Base-by-base conservation (phyloP, 30 jellyfish, hydroid and myxozoan species). In the Nemopilema nomurai region DNA sequence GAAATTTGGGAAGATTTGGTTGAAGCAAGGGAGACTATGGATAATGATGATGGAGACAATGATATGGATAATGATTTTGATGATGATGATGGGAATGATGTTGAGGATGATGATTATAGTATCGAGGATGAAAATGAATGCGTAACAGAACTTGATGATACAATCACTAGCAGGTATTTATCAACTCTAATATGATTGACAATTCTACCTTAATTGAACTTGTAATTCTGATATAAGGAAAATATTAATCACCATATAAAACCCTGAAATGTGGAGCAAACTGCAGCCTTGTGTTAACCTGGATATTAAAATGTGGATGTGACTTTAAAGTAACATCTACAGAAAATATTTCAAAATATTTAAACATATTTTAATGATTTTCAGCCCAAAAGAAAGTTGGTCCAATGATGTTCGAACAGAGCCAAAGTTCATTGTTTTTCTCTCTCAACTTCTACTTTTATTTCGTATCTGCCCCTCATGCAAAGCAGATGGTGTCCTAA, bases 401-500 rank as follows among this genome's bases (percentile, higher is more conserved):
- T 27, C 49, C 51, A 68, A 68, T 23, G 80, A 28, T 70, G 66
- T 28, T 20, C 4, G 27, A 63, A 41, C 57, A 41, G 57, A 13
- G 57, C 57, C 57, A 41, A 41, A 41, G 57, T 41, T 41, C 13
- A 41, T 41, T 41, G 57, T 41, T 41, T 41, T 41, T 41, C 57
- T 41, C 57, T 41, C 57, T 13, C 72, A 63, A 63, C 72, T 63
- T 24, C 72, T 63, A 4, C 72, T 63, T 63, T 63, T 63, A n/a
- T 63, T 63, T 24, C 72, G 72, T 63, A n/a, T 63, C 29, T 63
- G 72, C 72, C 72, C 72, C 72, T 63, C 72, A 63, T 63, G 72
- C 29, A 63, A 63, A 63, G 72, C 72, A 63, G 72, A 63, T 63
- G 72, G 72, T 24, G 72, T 63, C 72, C 72, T 63, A 24, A 63